Evolutionary conservation across 2,113 vertebrate species (phyloP), one percentile per base, ranked within the genome.

Genomic region (Bos taurus): DNA sequence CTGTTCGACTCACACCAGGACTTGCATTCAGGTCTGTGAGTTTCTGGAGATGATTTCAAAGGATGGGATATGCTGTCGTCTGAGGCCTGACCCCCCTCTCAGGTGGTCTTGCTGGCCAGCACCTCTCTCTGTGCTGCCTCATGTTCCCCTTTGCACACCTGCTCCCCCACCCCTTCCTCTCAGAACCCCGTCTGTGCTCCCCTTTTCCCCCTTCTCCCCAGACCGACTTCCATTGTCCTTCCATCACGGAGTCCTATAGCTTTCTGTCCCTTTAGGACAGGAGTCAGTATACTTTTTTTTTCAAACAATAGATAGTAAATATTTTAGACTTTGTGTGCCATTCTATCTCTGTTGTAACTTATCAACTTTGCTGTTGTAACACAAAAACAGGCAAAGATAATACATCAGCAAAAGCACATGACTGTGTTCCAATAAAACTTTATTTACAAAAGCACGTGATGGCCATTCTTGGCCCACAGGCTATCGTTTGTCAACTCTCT

Each of bases 1-100:
- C 9, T 71, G 64, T 99, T 99, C 83, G 99, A 99, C 96, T 99
- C 99, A 11, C 99, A 99, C 97, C 99, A 99, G 98, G 99, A 99
- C 98, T 99, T 99, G 71, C 99, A 99, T 97, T 99, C 99, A 98
- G 99, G 99, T 99, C 97, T 97, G 99, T 98, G 78, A 43, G 60
- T 40, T 82, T 85, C 84, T 59, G 59, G 17, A 56, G 48, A 28
- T 28, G 26, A 3, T 43, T 83, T 84, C 67, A 33, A 9, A 36
- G 30, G 54, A 28, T 26, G 30, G 15, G 21, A 9, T 48, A 8
- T 5, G 4, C 33, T 10, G 7, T 16, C 25, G 1, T 9, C 64
- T 84, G 4, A 2, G 56, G 2, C 59, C 48, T 36, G 26, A 52
- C 16, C 43, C 15, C 36, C 21, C 2, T 56, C 16, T 23, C 21